Conservation (phyloP, 2,888 invertebrate genomes). For the Mythimna vitellina region DNA sequence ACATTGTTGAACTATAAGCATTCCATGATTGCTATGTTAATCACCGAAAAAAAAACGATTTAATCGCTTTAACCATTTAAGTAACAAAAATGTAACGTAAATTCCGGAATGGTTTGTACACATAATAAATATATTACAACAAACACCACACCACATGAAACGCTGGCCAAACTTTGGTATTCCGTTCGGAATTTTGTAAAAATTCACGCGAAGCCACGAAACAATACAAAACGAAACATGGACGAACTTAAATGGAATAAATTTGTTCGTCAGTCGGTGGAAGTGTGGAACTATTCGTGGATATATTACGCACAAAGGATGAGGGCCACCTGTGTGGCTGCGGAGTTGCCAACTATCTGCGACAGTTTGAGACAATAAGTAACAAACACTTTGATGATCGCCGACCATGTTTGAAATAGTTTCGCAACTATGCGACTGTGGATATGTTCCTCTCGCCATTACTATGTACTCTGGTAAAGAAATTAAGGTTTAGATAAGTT, state of each 20-base stretch:
- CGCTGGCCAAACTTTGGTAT: constrained; percentile 47
- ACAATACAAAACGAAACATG: constrained; percentile 42
- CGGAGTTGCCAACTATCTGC: constrained; percentile 59
- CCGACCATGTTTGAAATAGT: constrained; percentile 57
- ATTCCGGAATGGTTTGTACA: constrained; percentile 33
- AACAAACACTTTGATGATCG: constrained; percentile 62
- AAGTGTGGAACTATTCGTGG: constrained; percentile 62
- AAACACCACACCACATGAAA: constrained; percentile 51
- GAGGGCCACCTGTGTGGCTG: constrained; percentile 59
- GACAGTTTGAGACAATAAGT: constrained; percentile 58
- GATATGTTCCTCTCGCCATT: constrained; percentile 20
- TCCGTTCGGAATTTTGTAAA: constrained; percentile 53
- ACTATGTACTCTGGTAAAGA: constrained; percentile 2
- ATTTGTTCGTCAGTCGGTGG: constrained; percentile 52
- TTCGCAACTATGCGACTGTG: constrained; percentile 57
- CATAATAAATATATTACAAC: constrained; percentile 15
- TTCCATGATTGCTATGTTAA: constrained; percentile 18
- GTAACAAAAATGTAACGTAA: constrained; percentile 21
- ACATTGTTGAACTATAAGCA: constrained; percentile 1
- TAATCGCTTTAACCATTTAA: background rate
- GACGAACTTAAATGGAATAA: constrained; percentile 65
- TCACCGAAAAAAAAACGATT: constrained; percentile 23
- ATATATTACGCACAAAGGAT: constrained; percentile 64
- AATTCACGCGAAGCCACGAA: constrained; percentile 40
- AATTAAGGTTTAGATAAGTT: constrained; percentile 25